Evolutionary conservation across 1,140 invertebrate species (phyloP).

Genomic region (Lordiphosa collinella): DNA sequence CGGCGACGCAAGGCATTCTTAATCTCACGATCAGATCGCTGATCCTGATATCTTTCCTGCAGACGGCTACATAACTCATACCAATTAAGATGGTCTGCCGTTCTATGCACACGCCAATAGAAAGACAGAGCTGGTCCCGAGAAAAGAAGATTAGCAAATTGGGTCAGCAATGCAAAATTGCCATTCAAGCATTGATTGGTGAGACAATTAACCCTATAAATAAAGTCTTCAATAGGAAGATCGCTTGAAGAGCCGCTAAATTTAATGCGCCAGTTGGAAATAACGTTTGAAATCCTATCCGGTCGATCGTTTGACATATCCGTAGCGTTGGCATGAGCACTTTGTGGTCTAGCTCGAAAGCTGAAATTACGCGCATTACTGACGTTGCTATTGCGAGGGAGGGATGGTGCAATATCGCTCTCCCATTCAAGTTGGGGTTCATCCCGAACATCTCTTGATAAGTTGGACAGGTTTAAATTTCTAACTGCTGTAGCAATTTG

Average conservation of each 20-base stretch:
- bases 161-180: not conserved
- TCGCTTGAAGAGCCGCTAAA: not conserved
- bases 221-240: not conserved
- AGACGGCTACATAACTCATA: conserved; percentile 1
- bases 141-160: conserved; percentile 2
- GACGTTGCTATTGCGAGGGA: not conserved
- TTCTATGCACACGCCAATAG: conserved; percentile 9
- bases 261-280: not conserved
- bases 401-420: conserved; percentile 1
- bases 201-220: too few species aligned
- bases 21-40: not conserved
- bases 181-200: not conserved
- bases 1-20: not conserved
- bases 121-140: not conserved
- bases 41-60: not conserved
- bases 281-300: too few species aligned
- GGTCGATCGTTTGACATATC: too few species aligned
- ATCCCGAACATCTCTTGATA: too few species aligned
- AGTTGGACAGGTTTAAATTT: too few species aligned
- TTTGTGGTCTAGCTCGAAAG: not conserved
- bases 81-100: not conserved
- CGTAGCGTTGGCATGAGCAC: not conserved
- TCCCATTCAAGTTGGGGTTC: not conserved
- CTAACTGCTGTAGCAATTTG: too few species aligned
- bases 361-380: not conserved